phyloP scores from a whole-genome alignment of 2,113 vertebrate genomes.

The Myrmophylax atrothorax region DNA sequence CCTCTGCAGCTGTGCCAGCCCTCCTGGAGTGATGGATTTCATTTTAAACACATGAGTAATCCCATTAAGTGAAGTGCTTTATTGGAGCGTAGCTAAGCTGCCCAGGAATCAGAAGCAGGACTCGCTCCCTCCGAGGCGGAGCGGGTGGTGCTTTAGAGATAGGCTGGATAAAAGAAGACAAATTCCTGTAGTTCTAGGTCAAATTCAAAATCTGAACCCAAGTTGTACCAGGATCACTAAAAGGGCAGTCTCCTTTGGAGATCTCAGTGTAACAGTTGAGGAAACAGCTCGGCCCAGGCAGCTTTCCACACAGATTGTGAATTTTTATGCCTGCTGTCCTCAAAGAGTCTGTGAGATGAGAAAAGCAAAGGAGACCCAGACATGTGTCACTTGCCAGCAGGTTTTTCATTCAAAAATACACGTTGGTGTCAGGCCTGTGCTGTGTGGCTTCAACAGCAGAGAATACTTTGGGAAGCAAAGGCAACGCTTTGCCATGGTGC shows the following conservation, averaged over 20 bases:
- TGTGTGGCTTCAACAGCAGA: not conserved
- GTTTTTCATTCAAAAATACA: not conserved
- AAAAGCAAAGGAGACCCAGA: not conserved
- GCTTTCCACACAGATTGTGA: not conserved
- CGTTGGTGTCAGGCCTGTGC: fast-evolving
- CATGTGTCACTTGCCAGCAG: not conserved
- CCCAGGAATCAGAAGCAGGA: not conserved
- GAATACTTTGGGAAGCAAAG: not conserved
- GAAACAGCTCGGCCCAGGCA: not conserved
- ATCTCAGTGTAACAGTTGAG: fast-evolving
- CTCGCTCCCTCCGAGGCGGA: fast-evolving
- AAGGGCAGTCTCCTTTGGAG: not conserved
- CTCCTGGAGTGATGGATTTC: not conserved
- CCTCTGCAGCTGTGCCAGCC: not conserved
- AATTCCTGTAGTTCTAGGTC: not conserved
- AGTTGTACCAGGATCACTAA: not conserved
- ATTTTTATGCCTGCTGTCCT: not conserved
- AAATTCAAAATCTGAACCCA: not conserved
- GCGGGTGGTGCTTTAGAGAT: not conserved
- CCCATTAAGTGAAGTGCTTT: constrained; percentile 22
- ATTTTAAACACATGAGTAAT: constrained; percentile 18
- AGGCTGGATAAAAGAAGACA: not conserved
- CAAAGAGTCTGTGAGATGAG: not conserved
- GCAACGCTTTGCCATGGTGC: fast-evolving
- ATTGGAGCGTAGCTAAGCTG: constrained; percentile 4